Percentiles rank a stretch among this genome's conserved stretches.
phyloP scores from a whole-genome alignment of 2,888 invertebrate species.

The Theretra japonica region DNA sequence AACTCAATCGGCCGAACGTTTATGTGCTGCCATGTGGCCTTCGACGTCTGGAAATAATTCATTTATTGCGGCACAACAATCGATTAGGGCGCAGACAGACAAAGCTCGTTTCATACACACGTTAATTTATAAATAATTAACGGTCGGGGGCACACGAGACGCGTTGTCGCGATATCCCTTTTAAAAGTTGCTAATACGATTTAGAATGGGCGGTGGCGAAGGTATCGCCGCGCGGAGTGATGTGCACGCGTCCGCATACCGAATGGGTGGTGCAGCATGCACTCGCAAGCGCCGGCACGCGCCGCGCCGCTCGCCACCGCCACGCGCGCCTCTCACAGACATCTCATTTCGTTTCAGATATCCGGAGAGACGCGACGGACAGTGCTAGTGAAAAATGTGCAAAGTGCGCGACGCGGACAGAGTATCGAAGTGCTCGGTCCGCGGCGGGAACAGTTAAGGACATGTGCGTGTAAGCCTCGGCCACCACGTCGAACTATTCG shows the following conservation, averaged over 20 bases:
- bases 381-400: constrained; percentile 59
- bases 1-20: constrained; percentile 47
- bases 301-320: not conserved
- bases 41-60: constrained; percentile 59
- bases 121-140: constrained; percentile 63
- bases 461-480: constrained; percentile 69
- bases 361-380: constrained; percentile 38
- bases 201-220: constrained; percentile 57
- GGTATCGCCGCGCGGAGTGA: constrained; percentile 53
- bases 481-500: constrained; percentile 76
- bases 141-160: constrained; percentile 41
- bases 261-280: constrained; percentile 37
- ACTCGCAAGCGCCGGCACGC: not conserved
- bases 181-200: constrained; percentile 69
- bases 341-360: constrained; percentile 58
- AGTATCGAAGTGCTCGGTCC: constrained; percentile 54
- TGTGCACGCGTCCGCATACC: constrained; percentile 64
- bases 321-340: constrained; percentile 42
- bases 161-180: constrained; percentile 44
- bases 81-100: constrained; percentile 59
- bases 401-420: constrained; percentile 51
- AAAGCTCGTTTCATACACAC: constrained; percentile 57
- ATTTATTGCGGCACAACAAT: constrained; percentile 58
- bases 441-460: constrained; percentile 67
- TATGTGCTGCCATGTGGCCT: constrained; percentile 52